A percentile compares a stretch with the other conserved stretches of the same genome.
phyloP scores from a whole-genome alignment of 2,797 vertebrate species.

The Podarcis lilfordi region DNA sequence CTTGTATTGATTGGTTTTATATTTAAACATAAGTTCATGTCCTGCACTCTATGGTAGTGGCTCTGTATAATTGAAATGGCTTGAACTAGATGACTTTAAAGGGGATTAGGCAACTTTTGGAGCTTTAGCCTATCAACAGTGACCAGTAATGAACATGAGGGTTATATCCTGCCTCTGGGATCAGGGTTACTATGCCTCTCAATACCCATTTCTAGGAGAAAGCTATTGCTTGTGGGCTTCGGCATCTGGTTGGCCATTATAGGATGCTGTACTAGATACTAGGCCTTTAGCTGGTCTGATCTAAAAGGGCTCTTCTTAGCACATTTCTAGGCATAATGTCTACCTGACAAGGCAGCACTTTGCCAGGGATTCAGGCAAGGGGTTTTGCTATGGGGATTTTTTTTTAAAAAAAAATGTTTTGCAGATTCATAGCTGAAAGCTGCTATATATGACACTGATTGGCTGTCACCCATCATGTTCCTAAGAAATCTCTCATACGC shows the following conservation, averaged over 20 bases:
- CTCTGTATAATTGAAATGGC: neutral
- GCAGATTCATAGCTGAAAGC: neutral
- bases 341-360: neutral
- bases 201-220: neutral
- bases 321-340: neutral
- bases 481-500: neutral
- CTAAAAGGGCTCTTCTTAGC: too few relatives aligned
- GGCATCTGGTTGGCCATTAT: neutral
- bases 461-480: neutral
- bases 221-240: neutral
- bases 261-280: neutral
- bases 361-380: neutral
- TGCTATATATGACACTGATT: neutral
- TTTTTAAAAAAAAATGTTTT: neutral
- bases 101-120: neutral
- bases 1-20: conserved; percentile 37
- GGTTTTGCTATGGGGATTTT: too few relatives aligned
- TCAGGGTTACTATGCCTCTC: neutral
- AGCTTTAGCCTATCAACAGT: neutral
- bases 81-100: neutral
- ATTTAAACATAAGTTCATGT: neutral
- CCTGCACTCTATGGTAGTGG: neutral
- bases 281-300: too few relatives aligned
- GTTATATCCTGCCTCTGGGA: neutral
- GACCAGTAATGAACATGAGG: neutral